Base-by-base conservation (phyloP, 2,888 invertebrate species). In the Synergus laeviventris region DNA sequence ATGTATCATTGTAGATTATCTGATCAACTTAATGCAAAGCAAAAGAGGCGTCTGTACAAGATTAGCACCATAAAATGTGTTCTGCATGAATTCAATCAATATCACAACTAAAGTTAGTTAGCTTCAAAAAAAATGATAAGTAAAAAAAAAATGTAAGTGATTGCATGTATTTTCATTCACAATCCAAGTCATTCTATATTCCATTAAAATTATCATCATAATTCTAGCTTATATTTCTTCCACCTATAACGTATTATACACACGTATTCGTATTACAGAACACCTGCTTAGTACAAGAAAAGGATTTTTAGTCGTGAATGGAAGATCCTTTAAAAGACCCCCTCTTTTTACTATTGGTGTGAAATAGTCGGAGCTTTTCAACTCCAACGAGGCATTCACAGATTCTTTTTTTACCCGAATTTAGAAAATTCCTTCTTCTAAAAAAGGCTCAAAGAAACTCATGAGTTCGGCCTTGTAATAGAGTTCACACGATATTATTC, bases 261-360 rank as follows among this genome's bases (percentile, higher is more conserved):
- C 39, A 39, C 14, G 64, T 64, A 49, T 45, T 70, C 70, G 70
- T 31, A 49, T 70, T 70, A 70, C 70, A 49, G 70, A 49, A 45
- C 70, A 70, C 70, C 70, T 70, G 70, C 70, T 70, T 70, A 18
- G 70, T 31, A 5, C 49, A 70, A 70, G 70, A 70, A 70, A 70
- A 70, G 70, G 70, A 70, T 70, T 70, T 70, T 49, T 49, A 49
- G 49, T n/a, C 14, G 9, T 70, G 70, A 70, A 70, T 70, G 31
- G 49, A 70, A 70, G 70, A 49, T 70, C 49, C 49, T 70, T 70
- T 49, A 70, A 70, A 70, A 36, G 49, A 49, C 16, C 42, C 39
- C 12, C 49, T 49, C n/a, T 31, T 49, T 70, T n/a, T 70, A 49
- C 45, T 66, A 70, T 49, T 70, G 70, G 70, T 70, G 70, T 70